Percentiles rank a stretch among this genome's conserved stretches.
phyloP scores from a whole-genome alignment of 2,113 vertebrate species.

The Grantiella picta region DNA sequence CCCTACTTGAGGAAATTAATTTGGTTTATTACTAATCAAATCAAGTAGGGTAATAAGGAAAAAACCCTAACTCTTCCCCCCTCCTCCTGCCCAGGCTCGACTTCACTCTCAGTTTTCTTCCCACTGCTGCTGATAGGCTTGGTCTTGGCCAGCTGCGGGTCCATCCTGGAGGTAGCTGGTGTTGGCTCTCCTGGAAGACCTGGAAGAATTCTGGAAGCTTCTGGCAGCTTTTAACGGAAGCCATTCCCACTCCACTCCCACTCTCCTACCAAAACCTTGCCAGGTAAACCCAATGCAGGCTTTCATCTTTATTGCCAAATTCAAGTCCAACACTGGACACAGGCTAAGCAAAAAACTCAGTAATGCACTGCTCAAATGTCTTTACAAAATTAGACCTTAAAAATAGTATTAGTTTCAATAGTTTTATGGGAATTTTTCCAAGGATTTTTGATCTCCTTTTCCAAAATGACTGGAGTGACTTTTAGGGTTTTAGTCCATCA shows the following conservation, averaged over 20 bases:
- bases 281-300: not conserved
- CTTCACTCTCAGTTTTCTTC: rapidly evolving
- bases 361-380: not conserved
- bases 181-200: not conserved
- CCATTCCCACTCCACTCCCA: too few species aligned
- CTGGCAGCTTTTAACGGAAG: not conserved
- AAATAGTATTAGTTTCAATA: not conserved
- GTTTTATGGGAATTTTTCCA: not conserved
- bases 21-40: not conserved
- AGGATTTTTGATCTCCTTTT: not conserved
- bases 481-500: not conserved
- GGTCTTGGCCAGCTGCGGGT: rapidly evolving
- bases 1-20: not conserved
- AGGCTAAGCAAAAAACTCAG: not conserved
- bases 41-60: not conserved
- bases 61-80: not conserved
- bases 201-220: not conserved
- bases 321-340: not conserved
- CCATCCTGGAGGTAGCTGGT: not conserved
- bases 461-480: not conserved
- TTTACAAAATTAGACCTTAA: not conserved
- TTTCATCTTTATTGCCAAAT: not conserved
- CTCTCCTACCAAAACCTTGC: not conserved
- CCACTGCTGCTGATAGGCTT: not conserved
- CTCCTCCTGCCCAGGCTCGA: not conserved